phyloP scores from a whole-genome alignment of 2,888 invertebrate genomes.

The Drosophila demipolita region DNA sequence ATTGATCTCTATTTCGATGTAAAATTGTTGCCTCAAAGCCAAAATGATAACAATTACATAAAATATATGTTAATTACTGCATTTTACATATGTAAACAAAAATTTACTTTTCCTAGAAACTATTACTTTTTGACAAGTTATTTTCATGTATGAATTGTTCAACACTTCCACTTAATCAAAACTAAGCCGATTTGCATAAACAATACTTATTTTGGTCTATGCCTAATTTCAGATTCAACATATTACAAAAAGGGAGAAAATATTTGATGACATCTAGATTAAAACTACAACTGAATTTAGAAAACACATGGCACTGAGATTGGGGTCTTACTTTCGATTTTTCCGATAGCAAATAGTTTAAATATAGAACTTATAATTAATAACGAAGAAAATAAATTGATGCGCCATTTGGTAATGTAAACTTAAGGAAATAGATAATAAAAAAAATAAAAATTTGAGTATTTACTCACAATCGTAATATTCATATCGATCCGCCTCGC shows the following conservation, averaged over 20 bases:
- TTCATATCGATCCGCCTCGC: slow-evolving; percentile 83
- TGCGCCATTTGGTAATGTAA: slow-evolving; percentile 13
- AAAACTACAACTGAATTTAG: background rate
- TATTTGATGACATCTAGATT: background rate
- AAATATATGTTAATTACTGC: background rate
- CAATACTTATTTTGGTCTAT: background rate
- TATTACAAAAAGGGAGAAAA: background rate
- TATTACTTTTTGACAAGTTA: background rate
- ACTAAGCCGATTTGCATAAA: background rate
- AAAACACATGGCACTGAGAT: background rate
- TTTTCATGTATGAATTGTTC: background rate
- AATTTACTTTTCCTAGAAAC: background rate
- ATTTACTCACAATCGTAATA: slow-evolving; percentile 83
- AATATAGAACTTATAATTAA: background rate
- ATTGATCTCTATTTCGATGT: background rate
- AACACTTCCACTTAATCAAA: background rate
- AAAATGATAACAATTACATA: background rate
- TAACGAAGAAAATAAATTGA: background rate
- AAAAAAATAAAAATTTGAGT: slow-evolving; percentile 3
- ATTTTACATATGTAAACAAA: background rate
- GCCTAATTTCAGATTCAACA: background rate
- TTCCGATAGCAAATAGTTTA: background rate
- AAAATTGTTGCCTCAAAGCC: too few species aligned
- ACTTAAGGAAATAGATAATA: slow-evolving; percentile 9
- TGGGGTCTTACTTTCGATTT: background rate